Conservation (phyloP, 2,888 invertebrate species). For the Aphodius granarius region DNA sequence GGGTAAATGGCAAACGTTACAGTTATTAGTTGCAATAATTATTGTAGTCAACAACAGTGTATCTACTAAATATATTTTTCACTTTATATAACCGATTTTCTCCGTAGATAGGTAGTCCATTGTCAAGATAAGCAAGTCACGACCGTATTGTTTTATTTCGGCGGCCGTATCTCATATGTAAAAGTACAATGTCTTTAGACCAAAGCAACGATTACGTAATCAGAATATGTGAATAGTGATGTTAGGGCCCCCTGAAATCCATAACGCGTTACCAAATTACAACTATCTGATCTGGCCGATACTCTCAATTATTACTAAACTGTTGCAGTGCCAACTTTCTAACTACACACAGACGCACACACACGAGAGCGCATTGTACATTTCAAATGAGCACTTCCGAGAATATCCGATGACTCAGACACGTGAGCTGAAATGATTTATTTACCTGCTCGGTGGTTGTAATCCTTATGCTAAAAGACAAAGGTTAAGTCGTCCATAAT, state of each 20-base stretch:
- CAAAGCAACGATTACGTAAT: neutral
- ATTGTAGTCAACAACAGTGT: neutral
- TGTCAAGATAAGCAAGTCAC: slow-evolving; percentile 10
- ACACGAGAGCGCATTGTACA: no score
- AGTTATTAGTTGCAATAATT: slow-evolving; percentile 5
- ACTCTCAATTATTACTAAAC: neutral
- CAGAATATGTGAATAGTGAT: neutral
- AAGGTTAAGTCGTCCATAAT: slow-evolving; percentile 11
- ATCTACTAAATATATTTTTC: neutral
- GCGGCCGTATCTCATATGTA: neutral
- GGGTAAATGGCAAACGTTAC: neutral
- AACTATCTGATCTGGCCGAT: neutral
- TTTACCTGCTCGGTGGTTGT: neutral
- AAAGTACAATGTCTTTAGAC: neutral
- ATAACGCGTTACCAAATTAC: neutral
- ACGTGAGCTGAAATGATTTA: neutral
- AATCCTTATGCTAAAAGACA: neutral
- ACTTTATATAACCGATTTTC: slow-evolving; percentile 9
- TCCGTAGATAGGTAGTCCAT: slow-evolving; percentile 3
- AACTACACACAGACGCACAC: neutral
- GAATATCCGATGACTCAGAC: slow-evolving; percentile 11
- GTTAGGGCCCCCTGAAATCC: neutral
- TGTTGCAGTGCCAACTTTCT: neutral
- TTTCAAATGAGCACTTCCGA: neutral
- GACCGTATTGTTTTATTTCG: slow-evolving; percentile 7